Conservation (phyloP, 2,113 vertebrate species). For the Tyrannus savana region DNA sequence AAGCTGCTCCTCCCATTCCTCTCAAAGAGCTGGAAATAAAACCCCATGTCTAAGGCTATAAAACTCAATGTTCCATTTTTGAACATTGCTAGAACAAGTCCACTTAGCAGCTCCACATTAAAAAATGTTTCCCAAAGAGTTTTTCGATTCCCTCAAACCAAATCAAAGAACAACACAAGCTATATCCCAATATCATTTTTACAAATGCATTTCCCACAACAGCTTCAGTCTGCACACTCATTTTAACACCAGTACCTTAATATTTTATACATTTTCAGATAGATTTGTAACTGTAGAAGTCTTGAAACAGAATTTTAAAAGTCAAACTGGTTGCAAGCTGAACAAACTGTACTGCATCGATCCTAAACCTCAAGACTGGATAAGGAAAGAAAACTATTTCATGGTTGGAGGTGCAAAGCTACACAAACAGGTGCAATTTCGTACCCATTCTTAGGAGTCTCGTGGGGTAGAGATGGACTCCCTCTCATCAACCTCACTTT, state of each 20-base stretch:
- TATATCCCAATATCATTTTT: not conserved
- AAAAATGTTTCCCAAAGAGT: not conserved
- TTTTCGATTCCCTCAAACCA: not conserved
- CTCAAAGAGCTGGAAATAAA: slow-evolving; percentile 38
- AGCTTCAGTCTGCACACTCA: not conserved
- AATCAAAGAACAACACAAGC: not conserved
- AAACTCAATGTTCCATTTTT: not conserved
- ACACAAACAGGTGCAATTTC: not conserved
- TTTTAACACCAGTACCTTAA: not conserved
- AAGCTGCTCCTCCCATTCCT: not conserved
- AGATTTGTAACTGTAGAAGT: not conserved
- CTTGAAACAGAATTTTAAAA: slow-evolving; percentile 15
- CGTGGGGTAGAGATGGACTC: not conserved
- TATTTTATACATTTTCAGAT: not conserved
- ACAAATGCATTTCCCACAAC: not conserved
- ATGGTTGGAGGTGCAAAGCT: not conserved
- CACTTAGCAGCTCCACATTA: not conserved
- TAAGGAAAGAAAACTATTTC: not conserved
- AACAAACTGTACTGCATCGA: not conserved
- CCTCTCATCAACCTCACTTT: not conserved
- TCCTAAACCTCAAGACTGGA: not conserved
- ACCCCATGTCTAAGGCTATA: slow-evolving; percentile 4
- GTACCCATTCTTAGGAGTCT: not conserved
- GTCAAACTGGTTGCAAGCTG: not conserved
- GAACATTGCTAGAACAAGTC: not conserved